Percentiles rank a stretch among this genome's conserved stretches.
phyloP scores from a whole-genome alignment of 2,888 invertebrate genomes.

The Rhagium mordax region DNA sequence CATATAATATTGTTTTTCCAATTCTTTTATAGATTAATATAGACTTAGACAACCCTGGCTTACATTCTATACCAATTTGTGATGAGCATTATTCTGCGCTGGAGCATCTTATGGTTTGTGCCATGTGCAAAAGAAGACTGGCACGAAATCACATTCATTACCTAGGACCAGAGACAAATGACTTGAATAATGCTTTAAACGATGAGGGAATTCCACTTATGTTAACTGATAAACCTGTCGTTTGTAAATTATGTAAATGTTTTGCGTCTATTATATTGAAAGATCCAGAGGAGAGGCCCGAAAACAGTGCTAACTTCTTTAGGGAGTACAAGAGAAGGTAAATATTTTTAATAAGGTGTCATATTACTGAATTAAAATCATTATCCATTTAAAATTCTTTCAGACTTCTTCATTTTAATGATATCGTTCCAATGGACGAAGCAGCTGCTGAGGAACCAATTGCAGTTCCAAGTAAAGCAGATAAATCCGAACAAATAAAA shows the following conservation, averaged over 20 bases:
- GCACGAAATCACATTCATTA: conserved; percentile 85
- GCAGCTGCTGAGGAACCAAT: conserved; percentile 72
- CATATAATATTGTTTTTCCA: neutral
- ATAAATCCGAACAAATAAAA: conserved; percentile 56
- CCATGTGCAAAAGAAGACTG: conserved; percentile 82
- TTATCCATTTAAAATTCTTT: conserved; percentile 32
- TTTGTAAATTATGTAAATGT: conserved; percentile 87
- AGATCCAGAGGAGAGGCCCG: conserved; percentile 71
- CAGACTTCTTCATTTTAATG: conserved; percentile 84
- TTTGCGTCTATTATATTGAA: conserved; percentile 83
- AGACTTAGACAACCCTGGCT: conserved; percentile 76
- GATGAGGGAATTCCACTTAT: conserved; percentile 80
- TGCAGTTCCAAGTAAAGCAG: conserved; percentile 63
- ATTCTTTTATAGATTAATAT: conserved; percentile 73
- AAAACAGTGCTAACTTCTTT: conserved; percentile 73
- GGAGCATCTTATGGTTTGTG: conserved; percentile 83
- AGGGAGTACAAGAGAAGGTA: conserved; percentile 78
- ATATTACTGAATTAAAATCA: neutral
- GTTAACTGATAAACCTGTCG: conserved; percentile 79
- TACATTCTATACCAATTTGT: conserved; percentile 81
- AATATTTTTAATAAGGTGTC: neutral
- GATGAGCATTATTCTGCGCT: conserved; percentile 80
- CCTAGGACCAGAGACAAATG: conserved; percentile 74
- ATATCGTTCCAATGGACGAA: conserved; percentile 78
- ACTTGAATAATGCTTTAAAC: conserved; percentile 72